Percentiles rank a stretch among this genome's conserved stretches.
Evolutionary conservation across 2,888 invertebrate genomes (phyloP).

Genomic region (Eristalinus aeneus): DNA sequence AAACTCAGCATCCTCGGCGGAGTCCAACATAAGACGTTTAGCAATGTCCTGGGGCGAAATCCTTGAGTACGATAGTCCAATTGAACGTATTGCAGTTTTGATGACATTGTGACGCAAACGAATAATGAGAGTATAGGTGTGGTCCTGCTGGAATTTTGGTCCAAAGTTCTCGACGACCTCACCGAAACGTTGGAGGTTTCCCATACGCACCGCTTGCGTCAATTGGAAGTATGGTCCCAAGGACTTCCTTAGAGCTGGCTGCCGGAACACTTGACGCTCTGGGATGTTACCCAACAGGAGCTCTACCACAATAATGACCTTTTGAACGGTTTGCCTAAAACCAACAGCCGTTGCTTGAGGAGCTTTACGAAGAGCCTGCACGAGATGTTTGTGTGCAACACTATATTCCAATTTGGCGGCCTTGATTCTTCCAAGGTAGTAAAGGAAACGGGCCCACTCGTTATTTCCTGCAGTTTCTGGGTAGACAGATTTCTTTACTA

Average conservation of each 20-base stretch:
- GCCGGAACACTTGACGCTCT: constrained; percentile 96
- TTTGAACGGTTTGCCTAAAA: constrained; percentile 98
- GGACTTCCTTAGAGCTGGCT: constrained; percentile 92
- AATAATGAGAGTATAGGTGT: constrained; percentile 97
- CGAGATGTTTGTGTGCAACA: constrained; percentile 97
- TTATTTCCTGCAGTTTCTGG: constrained; percentile 99
- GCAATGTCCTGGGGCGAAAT: constrained; percentile 98
- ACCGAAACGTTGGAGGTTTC: constrained; percentile 96
- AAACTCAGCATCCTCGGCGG: constrained; percentile 98
- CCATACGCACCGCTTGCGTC: constrained; percentile 97
- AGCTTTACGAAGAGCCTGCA: constrained; percentile 97
- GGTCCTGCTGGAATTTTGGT: constrained; percentile 94
- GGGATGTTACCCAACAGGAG: constrained; percentile 98
- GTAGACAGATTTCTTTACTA: constrained; percentile 97
- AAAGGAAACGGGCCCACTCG: constrained; percentile 98
- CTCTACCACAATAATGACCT: constrained; percentile 96
- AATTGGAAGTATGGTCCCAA: constrained; percentile 98
- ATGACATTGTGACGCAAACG: constrained; percentile 99
- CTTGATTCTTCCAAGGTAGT: constrained; percentile 98
- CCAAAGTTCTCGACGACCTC: constrained; percentile 95
- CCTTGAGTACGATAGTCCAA: constrained; percentile 97
- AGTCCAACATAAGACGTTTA: constrained; percentile 94
- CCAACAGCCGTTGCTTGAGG: constrained; percentile 99
- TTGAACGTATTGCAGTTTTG: constrained; percentile 97
- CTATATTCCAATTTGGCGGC: constrained; percentile 99